Percentiles rank a stretch among this genome's conserved stretches.
Evolutionary conservation across 2,797 vertebrate genomes (phyloP).

Genomic region (Takifugu ocellatus): DNA sequence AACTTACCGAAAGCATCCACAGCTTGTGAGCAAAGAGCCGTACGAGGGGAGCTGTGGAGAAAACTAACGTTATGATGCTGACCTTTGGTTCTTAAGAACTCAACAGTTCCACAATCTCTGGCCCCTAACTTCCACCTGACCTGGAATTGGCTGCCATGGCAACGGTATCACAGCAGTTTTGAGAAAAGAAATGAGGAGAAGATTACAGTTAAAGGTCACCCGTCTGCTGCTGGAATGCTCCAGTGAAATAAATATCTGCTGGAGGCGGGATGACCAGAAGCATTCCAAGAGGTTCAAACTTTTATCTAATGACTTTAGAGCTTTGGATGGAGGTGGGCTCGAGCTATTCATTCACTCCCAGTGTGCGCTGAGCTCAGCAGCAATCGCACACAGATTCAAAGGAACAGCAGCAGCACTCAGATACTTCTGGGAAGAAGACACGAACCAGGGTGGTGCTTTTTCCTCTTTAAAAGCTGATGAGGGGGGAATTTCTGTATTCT

Average conservation of each 20-base stretch:
- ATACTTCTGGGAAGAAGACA: too few relatives aligned
- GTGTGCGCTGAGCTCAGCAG: too few relatives aligned
- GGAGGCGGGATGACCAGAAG: not conserved
- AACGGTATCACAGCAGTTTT: constrained; percentile 15
- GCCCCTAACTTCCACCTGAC: not conserved
- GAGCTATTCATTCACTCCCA: too few relatives aligned
- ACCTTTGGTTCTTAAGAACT: not conserved
- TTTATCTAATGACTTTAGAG: too few relatives aligned
- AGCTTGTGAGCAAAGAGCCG: constrained; percentile 77
- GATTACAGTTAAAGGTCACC: constrained; percentile 42
- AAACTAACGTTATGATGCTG: not conserved
- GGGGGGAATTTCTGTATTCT: too few relatives aligned
- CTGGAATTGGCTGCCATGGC: constrained; percentile 3
- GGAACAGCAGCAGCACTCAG: too few relatives aligned
- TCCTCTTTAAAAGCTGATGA: too few relatives aligned
- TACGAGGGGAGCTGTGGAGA: constrained; percentile 66
- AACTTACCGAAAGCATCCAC: constrained; percentile 90
- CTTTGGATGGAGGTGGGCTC: too few relatives aligned
- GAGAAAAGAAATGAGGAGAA: constrained; percentile 29
- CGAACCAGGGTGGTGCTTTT: too few relatives aligned
- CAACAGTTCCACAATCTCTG: not conserved
- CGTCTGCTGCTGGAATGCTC: not conserved
- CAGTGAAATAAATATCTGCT: not conserved
- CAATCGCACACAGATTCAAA: too few relatives aligned
- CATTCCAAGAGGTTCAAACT: too few relatives aligned